Conservation (phyloP, 2,888 invertebrate genomes). For the Dasypogon diadema region DNA sequence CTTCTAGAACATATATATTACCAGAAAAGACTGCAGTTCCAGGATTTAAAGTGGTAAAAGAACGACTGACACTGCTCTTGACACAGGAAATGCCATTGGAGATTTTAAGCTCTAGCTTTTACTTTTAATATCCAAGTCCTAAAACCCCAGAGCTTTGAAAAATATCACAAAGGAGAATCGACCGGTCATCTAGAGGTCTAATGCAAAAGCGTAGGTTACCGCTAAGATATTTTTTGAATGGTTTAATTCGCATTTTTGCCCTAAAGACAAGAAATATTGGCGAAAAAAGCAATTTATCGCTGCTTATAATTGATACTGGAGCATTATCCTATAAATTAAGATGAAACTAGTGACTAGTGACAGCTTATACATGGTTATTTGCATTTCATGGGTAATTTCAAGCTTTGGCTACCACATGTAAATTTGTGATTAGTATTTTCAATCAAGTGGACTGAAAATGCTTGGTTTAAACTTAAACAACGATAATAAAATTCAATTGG, state of each 20-base stretch:
- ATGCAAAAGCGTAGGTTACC: slow-evolving; percentile 58
- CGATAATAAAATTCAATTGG: no score
- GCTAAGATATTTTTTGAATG: slow-evolving; percentile 53
- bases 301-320: slow-evolving; percentile 56
- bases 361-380: no score
- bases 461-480: no score
- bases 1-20: slow-evolving; percentile 59
- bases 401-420: no score
- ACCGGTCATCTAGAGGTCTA: slow-evolving; percentile 58
- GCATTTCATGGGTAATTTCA: no score
- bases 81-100: slow-evolving; percentile 59
- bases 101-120: slow-evolving; percentile 59
- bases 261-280: slow-evolving; percentile 51
- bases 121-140: slow-evolving; percentile 58
- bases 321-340: no score
- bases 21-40: slow-evolving; percentile 24
- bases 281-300: slow-evolving; percentile 40
- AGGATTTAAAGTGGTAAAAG: slow-evolving; percentile 57
- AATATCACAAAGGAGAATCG: slow-evolving; percentile 55
- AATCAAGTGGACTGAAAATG: no score
- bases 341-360: no score
- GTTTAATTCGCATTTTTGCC: slow-evolving; percentile 53
- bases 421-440: no score
- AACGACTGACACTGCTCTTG: slow-evolving; percentile 58
- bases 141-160: slow-evolving; percentile 58